These are phyloP conservation scores for Corythaixoides concolor DNA, from an alignment of 2,113 vertebrate genomes.

Conservation along the genomic window DNA sequence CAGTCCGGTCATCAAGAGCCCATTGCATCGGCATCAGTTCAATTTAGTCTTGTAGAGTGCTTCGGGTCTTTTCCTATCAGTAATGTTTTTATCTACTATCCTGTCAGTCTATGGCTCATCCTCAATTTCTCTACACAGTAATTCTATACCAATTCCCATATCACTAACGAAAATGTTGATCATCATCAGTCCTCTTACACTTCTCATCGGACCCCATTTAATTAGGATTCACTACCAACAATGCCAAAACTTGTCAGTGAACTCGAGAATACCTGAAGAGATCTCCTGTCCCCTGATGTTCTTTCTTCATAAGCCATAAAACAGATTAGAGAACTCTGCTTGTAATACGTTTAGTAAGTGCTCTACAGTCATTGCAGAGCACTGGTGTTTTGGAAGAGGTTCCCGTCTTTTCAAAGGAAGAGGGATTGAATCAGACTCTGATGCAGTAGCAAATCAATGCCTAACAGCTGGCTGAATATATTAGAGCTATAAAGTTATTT, in stretches of 20 bases:
- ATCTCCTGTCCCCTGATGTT: not conserved
- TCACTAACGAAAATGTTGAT: not conserved
- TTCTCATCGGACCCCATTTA: not conserved
- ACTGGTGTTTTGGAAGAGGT: not conserved
- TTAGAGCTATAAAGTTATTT: not conserved
- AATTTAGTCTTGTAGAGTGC: not conserved
- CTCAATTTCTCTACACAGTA: not conserved
- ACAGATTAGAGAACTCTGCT: not conserved
- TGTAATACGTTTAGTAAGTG: not conserved
- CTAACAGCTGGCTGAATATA: not conserved
- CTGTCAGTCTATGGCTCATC: not conserved
- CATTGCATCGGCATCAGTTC: not conserved
- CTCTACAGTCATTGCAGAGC: not conserved
- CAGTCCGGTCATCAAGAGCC: not conserved
- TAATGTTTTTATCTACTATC: constrained; percentile 4
- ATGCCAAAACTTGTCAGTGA: not conserved
- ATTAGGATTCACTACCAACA: not conserved
- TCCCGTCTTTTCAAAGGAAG: not conserved
- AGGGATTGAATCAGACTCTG: not conserved
- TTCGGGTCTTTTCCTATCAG: not conserved
- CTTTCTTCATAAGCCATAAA: not conserved
- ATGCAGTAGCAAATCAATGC: not conserved
- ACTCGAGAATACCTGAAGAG: not conserved
- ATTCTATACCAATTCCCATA: not conserved
- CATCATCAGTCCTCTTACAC: not conserved